Conservation (phyloP, 2,113 vertebrate genomes). For the Chauna torquata region DNA sequence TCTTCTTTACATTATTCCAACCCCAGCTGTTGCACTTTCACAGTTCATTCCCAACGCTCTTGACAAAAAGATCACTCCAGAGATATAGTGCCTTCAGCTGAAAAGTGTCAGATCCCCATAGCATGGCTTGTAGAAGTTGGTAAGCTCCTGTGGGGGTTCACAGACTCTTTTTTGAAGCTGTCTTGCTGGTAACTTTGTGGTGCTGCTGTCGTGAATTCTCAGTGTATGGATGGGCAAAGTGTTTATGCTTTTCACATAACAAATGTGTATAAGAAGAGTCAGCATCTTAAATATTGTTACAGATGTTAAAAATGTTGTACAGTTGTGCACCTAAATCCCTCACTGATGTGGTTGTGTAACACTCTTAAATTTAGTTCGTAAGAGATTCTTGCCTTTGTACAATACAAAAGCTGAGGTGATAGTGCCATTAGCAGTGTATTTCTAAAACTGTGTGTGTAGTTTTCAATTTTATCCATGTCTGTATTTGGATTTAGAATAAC, state of each 20-base stretch:
- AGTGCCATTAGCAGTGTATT: not conserved
- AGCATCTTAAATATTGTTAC: not conserved
- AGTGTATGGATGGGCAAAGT: conserved; percentile 55
- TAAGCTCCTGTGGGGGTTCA: conserved; percentile 65
- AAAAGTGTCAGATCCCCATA: conserved; percentile 64
- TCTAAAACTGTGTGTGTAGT: not conserved
- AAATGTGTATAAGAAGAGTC: not conserved
- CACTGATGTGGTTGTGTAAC: not conserved
- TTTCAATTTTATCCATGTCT: not conserved
- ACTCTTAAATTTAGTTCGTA: not conserved
- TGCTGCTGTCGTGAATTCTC: conserved; percentile 52
- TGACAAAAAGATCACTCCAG: conserved; percentile 78
- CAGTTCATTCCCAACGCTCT: conserved; percentile 70
- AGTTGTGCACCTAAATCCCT: not conserved
- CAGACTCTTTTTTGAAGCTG: conserved; percentile 68
- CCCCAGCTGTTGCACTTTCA: conserved; percentile 67
- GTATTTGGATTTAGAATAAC: not conserved
- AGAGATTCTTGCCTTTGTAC: not conserved
- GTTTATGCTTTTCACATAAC: conserved; percentile 40
- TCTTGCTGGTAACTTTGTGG: conserved; percentile 46
- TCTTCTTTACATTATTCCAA: conserved; percentile 73
- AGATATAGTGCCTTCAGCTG: conserved; percentile 68
- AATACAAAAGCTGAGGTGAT: not conserved
- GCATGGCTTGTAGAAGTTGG: conserved; percentile 60
- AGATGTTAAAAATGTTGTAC: conserved; percentile 28